A percentile compares a stretch with the other conserved stretches of the same genome.
These are phyloP conservation scores for Nymphalis polychloros DNA, from an alignment of 2,888 invertebrate genomes.

Conservation along the genomic window DNA sequence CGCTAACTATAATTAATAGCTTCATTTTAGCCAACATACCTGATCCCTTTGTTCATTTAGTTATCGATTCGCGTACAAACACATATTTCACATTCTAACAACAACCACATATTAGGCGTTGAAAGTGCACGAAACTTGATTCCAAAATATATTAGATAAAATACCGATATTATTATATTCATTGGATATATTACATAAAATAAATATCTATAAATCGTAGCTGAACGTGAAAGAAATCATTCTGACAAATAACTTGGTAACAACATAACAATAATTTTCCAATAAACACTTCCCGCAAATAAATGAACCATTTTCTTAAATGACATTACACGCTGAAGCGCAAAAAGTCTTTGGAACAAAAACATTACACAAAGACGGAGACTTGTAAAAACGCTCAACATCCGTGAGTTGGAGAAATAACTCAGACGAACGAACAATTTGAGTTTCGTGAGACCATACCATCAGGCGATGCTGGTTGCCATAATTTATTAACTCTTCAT, in stretches of 20 bases:
- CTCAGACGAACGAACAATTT: conserved; percentile 31
- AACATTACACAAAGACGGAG: conserved; percentile 28
- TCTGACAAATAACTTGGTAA: background rate
- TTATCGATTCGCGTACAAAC: conserved; percentile 10
- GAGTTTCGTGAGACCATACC: conserved; percentile 62
- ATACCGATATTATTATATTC: background rate
- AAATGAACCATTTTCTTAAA: conserved; percentile 29
- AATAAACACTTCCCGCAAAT: conserved; percentile 28
- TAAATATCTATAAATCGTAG: conserved; percentile 6
- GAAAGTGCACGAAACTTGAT: conserved; percentile 23
- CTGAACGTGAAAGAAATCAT: background rate
- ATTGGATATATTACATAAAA: too few species aligned
- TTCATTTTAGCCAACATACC: conserved; percentile 8
- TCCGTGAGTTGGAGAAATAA: conserved; percentile 57
- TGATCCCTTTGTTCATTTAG: conserved; percentile 11
- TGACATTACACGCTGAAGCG: conserved; percentile 26
- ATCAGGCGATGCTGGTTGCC: conserved; percentile 56
- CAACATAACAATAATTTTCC: conserved; percentile 20
- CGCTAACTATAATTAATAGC: too few species aligned
- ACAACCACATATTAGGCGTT: conserved; percentile 15
- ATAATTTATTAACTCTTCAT: conserved; percentile 79
- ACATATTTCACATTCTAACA: conserved; percentile 29
- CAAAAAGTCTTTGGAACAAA: conserved; percentile 26
- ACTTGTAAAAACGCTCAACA: conserved; percentile 50
- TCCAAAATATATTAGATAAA: conserved; percentile 12